A percentile compares a stretch with the other conserved stretches of the same genome.
phyloP scores from a whole-genome alignment of 2,113 vertebrate genomes.

The Scalopus aquaticus region DNA sequence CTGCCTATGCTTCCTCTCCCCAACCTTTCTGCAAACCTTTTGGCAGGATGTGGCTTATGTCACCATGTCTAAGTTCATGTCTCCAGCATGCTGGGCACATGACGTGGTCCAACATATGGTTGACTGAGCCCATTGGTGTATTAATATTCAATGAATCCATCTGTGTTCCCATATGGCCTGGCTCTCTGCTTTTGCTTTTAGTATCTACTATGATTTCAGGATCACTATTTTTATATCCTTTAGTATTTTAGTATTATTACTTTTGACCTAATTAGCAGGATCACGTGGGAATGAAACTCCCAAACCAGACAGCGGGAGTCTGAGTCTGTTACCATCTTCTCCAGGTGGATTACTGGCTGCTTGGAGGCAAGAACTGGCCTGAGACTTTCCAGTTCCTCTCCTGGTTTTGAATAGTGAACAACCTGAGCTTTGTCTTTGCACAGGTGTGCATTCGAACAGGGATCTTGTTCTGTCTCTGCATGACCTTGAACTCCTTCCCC shows the following conservation, averaged over 20 bases:
- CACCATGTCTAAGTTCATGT: background rate
- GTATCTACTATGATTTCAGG: background rate
- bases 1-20: background rate
- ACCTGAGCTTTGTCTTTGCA: background rate
- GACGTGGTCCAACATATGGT: rapidly evolving
- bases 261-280: background rate
- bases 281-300: rapidly evolving
- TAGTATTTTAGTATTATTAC: background rate
- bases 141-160: background rate
- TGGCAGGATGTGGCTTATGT: background rate
- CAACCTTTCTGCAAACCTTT: background rate
- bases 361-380: background rate
- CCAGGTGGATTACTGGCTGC: no score
- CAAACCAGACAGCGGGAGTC: background rate
- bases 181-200: background rate
- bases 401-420: background rate
- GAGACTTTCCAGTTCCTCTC: background rate
- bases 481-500: background rate
- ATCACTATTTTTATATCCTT: background rate
- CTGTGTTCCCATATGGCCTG: background rate
- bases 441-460: background rate
- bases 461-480: background rate
- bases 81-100: background rate
- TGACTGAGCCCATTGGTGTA: background rate
- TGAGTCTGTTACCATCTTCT: background rate